Base-by-base conservation (phyloP, 1,140 invertebrate species). In the Pararge aegeria region DNA sequence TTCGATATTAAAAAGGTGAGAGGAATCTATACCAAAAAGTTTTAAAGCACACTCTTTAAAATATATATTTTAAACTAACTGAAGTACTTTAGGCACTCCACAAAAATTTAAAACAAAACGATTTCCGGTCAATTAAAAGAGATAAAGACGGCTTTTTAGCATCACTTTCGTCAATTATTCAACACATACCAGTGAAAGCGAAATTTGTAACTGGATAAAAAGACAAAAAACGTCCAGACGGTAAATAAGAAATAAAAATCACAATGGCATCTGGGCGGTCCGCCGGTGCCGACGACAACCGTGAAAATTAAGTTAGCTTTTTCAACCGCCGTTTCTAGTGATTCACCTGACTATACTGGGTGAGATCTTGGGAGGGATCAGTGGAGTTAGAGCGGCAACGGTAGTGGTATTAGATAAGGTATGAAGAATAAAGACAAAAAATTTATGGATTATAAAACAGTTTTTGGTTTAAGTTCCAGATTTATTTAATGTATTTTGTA, bases 231-330 rank as follows among this genome's bases (percentile, higher is more conserved):
- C 58, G 60, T 58, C 60, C 50, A 64, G 55, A 61, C 58, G 27
- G 13, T 18, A 52, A 53, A 38, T 46, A 51, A 16, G 18, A 57
- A 51, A 49, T 21, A 50, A 65, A 68, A 69, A 65, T 48, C 40
- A 60, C 55, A 55, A 55, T 34, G 34, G 27, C 29, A 50, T 34
- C 60, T 44, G 50, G 50, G 57, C 57, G 57, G 56, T 55, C 56
- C 53, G 46, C 19, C 52, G 51, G 13, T 53, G 27, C 42, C 24
- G 50, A 64, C 55, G 73, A 75, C 66, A 70, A 55, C 67, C 79
- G 75, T 80, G 66, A 77, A 78, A 83, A 83, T 86, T 73, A 64
- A 83, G 75, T 86, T 86, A 82, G 57, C 64, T 71, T 83, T 85
- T 86, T 86, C 71, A 60, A 64, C 49, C 20, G 37, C 30, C 55